Conservation (phyloP, 2,797 vertebrate genomes). For the Protosalanx chinensis region DNA sequence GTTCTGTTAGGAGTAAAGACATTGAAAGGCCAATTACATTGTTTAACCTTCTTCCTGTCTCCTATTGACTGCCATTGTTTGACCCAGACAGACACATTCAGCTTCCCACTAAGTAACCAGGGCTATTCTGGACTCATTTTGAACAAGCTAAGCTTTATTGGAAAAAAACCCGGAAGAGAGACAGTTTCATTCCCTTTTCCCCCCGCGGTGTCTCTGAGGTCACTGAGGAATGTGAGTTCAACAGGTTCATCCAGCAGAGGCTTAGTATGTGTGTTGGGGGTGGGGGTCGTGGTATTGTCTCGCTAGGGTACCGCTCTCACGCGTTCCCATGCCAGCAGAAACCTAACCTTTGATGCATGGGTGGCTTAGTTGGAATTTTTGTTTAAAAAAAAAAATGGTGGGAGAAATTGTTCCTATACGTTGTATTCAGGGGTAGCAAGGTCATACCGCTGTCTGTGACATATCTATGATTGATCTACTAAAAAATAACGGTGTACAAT, state of each 20-base stretch:
- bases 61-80: background rate
- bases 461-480: no score
- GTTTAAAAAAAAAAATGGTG: background rate
- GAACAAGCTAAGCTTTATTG: slow-evolving; percentile 11
- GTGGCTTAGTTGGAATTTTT: background rate
- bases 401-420: no score
- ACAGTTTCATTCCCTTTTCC: background rate
- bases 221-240: slow-evolving; percentile 6
- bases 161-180: background rate
- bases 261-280: background rate
- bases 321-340: background rate
- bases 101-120: background rate
- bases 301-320: background rate
- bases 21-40: background rate
- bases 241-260: background rate
- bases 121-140: slow-evolving; percentile 8
- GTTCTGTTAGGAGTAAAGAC: background rate
- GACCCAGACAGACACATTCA: slow-evolving; percentile 6
- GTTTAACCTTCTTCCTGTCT: slow-evolving; percentile 3
- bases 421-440: no score
- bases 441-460: no score
- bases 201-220: background rate
- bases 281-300: background rate
- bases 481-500: background rate
- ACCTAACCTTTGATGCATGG: background rate